Percentiles rank a stretch among this genome's conserved stretches.
These are phyloP conservation scores for Cyanistes caeruleus DNA, from an alignment of 2,113 vertebrate species.

Conservation along the genomic window DNA sequence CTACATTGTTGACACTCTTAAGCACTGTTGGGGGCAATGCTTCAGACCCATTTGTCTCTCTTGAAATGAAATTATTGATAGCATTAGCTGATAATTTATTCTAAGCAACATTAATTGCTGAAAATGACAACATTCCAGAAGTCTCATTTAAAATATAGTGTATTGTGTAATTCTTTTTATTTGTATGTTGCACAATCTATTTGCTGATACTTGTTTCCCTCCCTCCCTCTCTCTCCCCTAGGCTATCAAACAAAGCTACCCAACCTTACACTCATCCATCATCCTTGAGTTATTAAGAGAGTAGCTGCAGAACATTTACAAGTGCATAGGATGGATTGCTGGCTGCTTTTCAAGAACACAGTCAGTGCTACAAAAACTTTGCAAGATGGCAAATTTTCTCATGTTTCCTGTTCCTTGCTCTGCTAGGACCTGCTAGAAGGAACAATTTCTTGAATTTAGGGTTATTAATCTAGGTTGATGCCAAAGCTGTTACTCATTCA, in stretches of 20 bases:
- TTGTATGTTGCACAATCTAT: constrained; percentile 71
- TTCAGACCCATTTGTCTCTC: not conserved
- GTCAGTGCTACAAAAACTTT: constrained; percentile 43
- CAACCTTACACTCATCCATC: constrained; percentile 62
- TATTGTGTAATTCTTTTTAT: constrained; percentile 59
- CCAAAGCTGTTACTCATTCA: constrained; percentile 60
- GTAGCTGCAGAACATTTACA: constrained; percentile 63
- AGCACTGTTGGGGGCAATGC: not conserved
- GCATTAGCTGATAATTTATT: constrained; percentile 22
- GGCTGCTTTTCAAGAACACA: constrained; percentile 67
- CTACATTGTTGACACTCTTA: not conserved
- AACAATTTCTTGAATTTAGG: constrained; percentile 44
- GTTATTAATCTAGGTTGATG: constrained; percentile 41
- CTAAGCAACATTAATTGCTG: constrained; percentile 7
- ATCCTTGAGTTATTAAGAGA: constrained; percentile 54
- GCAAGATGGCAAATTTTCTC: constrained; percentile 52
- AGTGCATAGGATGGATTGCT: constrained; percentile 56
- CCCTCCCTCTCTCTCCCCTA: constrained; percentile 40
- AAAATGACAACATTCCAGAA: constrained; percentile 52
- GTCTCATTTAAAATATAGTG: constrained; percentile 37
- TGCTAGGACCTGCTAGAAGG: constrained; percentile 64
- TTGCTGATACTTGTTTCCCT: constrained; percentile 62
- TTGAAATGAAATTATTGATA: constrained; percentile 1
- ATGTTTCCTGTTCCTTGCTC: constrained; percentile 52
- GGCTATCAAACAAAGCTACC: constrained; percentile 65